These are phyloP conservation scores for Serrognathus titanus DNA, from an alignment of 2,888 invertebrate species.

Conservation along the genomic window DNA sequence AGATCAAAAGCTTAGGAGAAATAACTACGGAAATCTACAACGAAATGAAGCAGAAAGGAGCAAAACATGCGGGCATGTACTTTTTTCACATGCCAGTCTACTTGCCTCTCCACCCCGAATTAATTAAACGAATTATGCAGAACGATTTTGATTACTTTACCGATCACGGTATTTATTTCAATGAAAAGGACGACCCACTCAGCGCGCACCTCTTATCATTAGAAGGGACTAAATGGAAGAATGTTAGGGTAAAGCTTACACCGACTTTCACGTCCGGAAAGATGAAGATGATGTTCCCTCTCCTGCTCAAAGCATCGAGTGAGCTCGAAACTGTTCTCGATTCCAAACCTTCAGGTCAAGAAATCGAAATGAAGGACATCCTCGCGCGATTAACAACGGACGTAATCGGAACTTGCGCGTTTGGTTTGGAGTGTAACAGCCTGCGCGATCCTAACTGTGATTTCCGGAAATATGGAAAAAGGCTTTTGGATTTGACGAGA, in stretches of 20 bases:
- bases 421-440: conserved; percentile 13
- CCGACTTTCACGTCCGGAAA: conserved; percentile 25
- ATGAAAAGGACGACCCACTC: conserved; percentile 56
- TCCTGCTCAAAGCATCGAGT: conserved; percentile 10
- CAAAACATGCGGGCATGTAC: conserved; percentile 27
- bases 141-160: conserved; percentile 59
- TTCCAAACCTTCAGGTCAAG: neutral
- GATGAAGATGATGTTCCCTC: conserved; percentile 24
- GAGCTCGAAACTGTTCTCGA: conserved; percentile 11
- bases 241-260: conserved; percentile 17
- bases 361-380: conserved; percentile 7
- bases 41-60: conserved; percentile 20
- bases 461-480: conserved; percentile 5
- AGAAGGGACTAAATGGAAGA: conserved; percentile 57
- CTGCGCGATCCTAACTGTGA: conserved; percentile 10
- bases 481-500: conserved; percentile 14
- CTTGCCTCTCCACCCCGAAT: conserved; percentile 28
- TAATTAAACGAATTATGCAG: conserved; percentile 48
- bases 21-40: conserved; percentile 17
- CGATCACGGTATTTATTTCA: conserved; percentile 57
- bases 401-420: conserved; percentile 10
- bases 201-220: conserved; percentile 56
- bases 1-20: conserved; percentile 13
- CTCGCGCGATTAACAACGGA: conserved; percentile 11
- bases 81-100: conserved; percentile 21